Base-by-base conservation (phyloP, 2,113 vertebrate genomes). In the Tinamus guttatus region DNA sequence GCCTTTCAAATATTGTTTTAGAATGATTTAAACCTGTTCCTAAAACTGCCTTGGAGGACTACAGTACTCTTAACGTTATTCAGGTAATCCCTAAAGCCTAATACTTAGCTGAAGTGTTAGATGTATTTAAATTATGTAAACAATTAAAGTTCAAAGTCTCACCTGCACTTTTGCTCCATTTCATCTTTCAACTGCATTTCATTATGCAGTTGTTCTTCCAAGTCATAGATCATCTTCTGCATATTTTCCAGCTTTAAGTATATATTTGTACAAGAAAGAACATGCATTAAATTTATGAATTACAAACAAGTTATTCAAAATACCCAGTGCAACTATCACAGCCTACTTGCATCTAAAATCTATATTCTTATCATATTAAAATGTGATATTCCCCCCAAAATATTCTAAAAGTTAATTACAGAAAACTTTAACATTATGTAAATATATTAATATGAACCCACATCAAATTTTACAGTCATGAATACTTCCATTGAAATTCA, bases 161-260 rank as follows among this genome's bases (percentile, higher is more conserved):
- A 99, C 99, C 99, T 99, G 99, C 98, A 99, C 96, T 99, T 99
- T 78, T 99, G 99, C 92, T 99, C 99, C 98, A 99, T 98, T 98
- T 99, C 99, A 95, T 99, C 99, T 98, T 99, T 99, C 85, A 99
- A 96, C 75, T 99, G 99, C 98, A 99, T 99, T 98, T 99, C 99
- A 97, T 98, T 98, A 96, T 99, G 99, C 65, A 99, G 98, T 90
- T 99, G 99, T 97, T 99, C 99, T 97, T 99, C 99, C 90, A 99
- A 98, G 81, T 99, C 98, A 95, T 99, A 99, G 87, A 99, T 98
- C 96, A 98, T 99, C 98, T 99, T 99, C 95, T 99, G 98, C 96
- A 99, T 98, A 96, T 98, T 99, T 98, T 99, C 99, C 97, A 99
- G 95, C 99, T 99, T 94, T 93, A 97, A 85, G 97, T 76, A 91